Evolutionary conservation across 2,113 vertebrate genomes (phyloP), one percentile per base, ranked within the genome.

Genomic region (Colaptes auratus): DNA sequence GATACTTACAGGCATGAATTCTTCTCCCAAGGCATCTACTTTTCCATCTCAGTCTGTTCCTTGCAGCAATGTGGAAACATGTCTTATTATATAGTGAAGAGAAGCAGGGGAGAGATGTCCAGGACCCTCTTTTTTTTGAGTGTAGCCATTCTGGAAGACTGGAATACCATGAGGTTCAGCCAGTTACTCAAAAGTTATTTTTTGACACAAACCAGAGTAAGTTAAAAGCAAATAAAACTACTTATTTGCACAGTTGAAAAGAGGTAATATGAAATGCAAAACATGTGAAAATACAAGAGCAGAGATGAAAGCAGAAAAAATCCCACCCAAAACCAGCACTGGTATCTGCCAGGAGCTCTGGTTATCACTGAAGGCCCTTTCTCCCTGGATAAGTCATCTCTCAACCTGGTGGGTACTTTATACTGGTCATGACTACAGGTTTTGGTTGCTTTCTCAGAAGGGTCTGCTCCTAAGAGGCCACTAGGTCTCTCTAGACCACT

Each of bases 1-100:
- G 76, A 72, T 67, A 88, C 58, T 88, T 86, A 48, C 88, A 88
- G 90, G 44, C 58, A 84, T 67, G 56, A 92, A 93, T 94, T 84
- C 76, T 90, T 88, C 48, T 80, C 42, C 5, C 15, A 35, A 69
- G 23, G 18, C 35, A 86, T 86, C 36, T 86, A 8, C 52, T 91
- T 93, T 95, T 90, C 73, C 31, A 44, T 66, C 52, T 95, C 79
- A 66, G 60, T 17, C 11, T 70, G 42, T 11, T 56, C 42, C 19
- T 52, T 83, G 79, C 52, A 83, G 17, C 58, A 67, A 15, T 46
- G 15, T 86, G n/a, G 61, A 96, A 90, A 67, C 75, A 53, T 48
- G 35, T 48, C 15, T 83, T 71, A 24, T 82, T 86, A 19, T 39
- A 8, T 16, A 25, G 59, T 10, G 46, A 90, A 17, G 31, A 83